Base-by-base conservation (phyloP, 2,797 vertebrate genomes). In the Ctenopoma multispine region DNA sequence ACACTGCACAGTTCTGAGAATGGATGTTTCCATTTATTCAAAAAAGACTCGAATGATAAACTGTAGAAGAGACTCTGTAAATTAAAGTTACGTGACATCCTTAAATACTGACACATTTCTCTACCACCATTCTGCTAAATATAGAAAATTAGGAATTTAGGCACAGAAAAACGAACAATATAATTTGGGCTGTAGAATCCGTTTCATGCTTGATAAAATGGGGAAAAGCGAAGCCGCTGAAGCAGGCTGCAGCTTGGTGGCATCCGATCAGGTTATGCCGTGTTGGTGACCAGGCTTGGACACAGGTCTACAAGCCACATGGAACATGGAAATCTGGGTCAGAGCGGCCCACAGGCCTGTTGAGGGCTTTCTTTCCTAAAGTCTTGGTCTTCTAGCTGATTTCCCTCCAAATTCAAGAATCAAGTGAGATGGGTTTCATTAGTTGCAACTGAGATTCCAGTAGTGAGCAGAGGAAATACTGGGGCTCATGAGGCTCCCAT, bases 301-400 rank as follows among this genome's bases (percentile, higher is more conserved):
- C 46, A 4, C 41, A 27, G 29, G 67, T 70, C 76, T 34, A 11
- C 57, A 66, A 77, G 60, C 80, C 68, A 58, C 73, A 59, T 61
- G 24, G 69, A 72, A 68, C 80, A 70, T 36, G 14, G 64, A 69
- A 87, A 90, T 89, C 75, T 90, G 89, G 86, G 86, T 89, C 90
- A 86, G 54, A 29, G 58, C 58, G 43, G 63, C 81, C 83, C 72
- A 82, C 75, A 49, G 85, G 83, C 79, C 77, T 69, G 71, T 21
- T n/a, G 73, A 60, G 61, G 46, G 67, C 53, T 54, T 70, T 51
- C 23, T 43, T 64, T 62, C 49, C 21, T 59, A 60, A 68, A 62
- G 36, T 17, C 40, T 50, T 43, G 57, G 62, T 58, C 51, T 68
- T 82, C 50, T 63, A 10, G 31, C 53, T 34, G 5, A 14, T 66